Conservation (phyloP, 2,888 invertebrate genomes). For the Dichetophora obliterata region DNA sequence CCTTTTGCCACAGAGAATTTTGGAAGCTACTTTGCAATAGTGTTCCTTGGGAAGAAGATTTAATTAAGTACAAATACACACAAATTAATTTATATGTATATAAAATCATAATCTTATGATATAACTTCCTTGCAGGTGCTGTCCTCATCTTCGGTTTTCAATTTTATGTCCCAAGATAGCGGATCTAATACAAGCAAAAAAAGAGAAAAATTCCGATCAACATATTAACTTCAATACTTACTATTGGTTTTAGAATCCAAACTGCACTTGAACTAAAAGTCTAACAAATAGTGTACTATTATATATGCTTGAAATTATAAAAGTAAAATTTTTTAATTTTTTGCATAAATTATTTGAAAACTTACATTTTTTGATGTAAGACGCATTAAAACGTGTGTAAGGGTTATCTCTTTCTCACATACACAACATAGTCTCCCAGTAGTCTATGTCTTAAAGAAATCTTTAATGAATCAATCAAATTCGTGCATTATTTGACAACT, state of each 20-base stretch:
- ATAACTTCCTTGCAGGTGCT: slow-evolving; percentile 84
- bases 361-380: too few species aligned
- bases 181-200: slow-evolving; percentile 55
- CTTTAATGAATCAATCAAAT: too few species aligned
- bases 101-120: slow-evolving; percentile 70
- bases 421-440: too few species aligned
- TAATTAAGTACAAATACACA: background rate
- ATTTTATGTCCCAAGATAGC: slow-evolving; percentile 85
- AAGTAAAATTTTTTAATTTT: too few species aligned
- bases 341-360: too few species aligned
- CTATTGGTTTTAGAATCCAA: slow-evolving; percentile 78
- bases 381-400: too few species aligned
- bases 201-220: background rate
- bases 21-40: slow-evolving; percentile 91
- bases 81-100: too few species aligned
- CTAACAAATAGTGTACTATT: slow-evolving; percentile 93
- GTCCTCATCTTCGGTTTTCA: slow-evolving; percentile 91
- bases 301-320: slow-evolving; percentile 99
- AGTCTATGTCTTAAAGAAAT: too few species aligned
- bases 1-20: slow-evolving; percentile 87
- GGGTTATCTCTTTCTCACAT: too few species aligned
- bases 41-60: slow-evolving; percentile 74
- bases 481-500: too few species aligned
- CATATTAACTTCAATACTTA: slow-evolving; percentile 61
- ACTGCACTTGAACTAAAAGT: slow-evolving; percentile 93